These are phyloP conservation scores for Lithodes maja DNA, from an alignment of 2,888 invertebrate species.

Conservation along the genomic window DNA sequence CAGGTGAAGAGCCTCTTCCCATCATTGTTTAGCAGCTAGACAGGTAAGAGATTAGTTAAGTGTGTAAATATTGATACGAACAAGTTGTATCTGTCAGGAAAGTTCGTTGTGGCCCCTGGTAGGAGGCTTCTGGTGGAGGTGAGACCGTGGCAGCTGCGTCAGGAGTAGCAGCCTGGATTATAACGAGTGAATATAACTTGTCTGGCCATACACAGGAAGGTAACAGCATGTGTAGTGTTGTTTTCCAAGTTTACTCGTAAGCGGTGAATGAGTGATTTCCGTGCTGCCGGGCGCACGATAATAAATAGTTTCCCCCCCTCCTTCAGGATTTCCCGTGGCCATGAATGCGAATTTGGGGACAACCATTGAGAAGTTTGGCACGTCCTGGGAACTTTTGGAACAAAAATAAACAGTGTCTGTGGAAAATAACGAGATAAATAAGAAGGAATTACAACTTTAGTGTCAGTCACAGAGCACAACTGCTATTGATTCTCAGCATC, in stretches of 20 bases:
- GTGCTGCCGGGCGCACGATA: slow-evolving; percentile 51
- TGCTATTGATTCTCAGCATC: slow-evolving; percentile 64
- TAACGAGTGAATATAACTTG: not conserved
- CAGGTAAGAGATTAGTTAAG: slow-evolving; percentile 56
- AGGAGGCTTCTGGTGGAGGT: slow-evolving; percentile 25
- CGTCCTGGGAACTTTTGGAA: not conserved
- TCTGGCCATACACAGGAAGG: not conserved
- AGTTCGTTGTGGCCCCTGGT: slow-evolving; percentile 34
- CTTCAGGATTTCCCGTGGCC: not conserved
- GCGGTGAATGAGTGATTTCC: slow-evolving; percentile 54
- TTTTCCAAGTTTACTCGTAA: slow-evolving; percentile 48
- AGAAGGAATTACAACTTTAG: slow-evolving; percentile 26
- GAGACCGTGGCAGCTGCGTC: slow-evolving; percentile 14
- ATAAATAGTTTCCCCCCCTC: slow-evolving; percentile 51
- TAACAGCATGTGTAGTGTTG: slow-evolving; percentile 36
- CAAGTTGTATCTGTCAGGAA: slow-evolving; percentile 58
- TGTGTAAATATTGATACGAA: slow-evolving; percentile 62
- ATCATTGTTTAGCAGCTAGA: slow-evolving; percentile 25
- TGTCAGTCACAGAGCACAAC: slow-evolving; percentile 53
- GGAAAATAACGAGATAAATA: not conserved
- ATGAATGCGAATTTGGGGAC: not conserved
- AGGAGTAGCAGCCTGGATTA: not conserved
- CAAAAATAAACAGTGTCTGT: not conserved
- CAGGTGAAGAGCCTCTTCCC: slow-evolving; percentile 38
- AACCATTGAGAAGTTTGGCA: not conserved